Evolutionary conservation across 23 tunicate genomes (phyloP), one percentile per base, ranked within the genome.

Genomic region (Diplosoma virens): DNA sequence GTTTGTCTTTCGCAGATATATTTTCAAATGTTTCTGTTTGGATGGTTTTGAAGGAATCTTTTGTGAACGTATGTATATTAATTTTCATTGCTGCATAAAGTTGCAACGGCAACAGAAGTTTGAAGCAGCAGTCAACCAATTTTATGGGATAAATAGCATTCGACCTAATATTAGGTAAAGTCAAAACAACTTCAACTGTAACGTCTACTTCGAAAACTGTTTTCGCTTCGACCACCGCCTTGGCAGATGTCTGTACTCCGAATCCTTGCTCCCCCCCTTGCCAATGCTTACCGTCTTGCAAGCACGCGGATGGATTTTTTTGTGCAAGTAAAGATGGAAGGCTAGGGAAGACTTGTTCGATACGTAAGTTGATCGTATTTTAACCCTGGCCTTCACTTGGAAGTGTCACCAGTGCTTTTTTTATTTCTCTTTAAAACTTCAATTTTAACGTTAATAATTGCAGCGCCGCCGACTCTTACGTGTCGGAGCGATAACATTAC

Each of bases 271-370:
- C 16, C 17, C 23, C 14, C 14, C 78, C 78, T 3, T 84, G 90
- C 52, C 23, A 20, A n/a, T 84, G 90, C 59, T 33, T 59, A 6
- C 63, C 52, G 17, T 84, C 90, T 23, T 84, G 90, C 61, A 48
- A 47, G n/a, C 90, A 84, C 29, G 74, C 77, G n/a, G 61, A 73
- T 25, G 90, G 90, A 28, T 84, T 67, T 50, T 64, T 69, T 33
- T 84, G 90, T 47, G 35, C 27, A 4, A 77, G 83, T 29, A 26
- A 28, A 21, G 47, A 41, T 25, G 90, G 90, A 68, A 65, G 50
- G 18, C 83, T 84, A 35, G 90, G 90, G 32, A 79, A 78, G 46
- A 55, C 32, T 41, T 84, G 90, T 61, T 50, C 77, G 48, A 78
- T 84, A 5, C 81, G 90, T 84, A 59, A 58, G 78, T 21, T 5